phyloP scores from a whole-genome alignment of 2,113 vertebrate genomes.

The Grallaria varia region DNA sequence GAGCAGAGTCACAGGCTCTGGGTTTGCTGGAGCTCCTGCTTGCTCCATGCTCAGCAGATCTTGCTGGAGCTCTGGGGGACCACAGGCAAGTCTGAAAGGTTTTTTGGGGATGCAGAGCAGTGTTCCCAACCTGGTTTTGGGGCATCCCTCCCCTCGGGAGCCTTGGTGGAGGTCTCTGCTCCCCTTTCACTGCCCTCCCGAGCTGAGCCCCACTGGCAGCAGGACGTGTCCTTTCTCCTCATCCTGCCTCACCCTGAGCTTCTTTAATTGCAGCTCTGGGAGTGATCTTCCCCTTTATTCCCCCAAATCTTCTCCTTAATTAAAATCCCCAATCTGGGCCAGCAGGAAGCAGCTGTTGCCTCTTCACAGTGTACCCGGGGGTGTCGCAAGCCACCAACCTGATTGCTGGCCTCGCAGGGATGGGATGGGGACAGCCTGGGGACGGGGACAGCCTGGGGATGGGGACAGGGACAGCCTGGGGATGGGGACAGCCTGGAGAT shows the following conservation, averaged over 20 bases:
- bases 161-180: not conserved
- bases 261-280: constrained; percentile 42
- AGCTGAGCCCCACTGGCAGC: not conserved
- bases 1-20: not conserved
- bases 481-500: accelerated
- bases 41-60: accelerated
- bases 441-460: not conserved
- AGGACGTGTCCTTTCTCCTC: not conserved
- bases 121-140: not conserved
- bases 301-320: constrained; percentile 60
- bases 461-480: too few relatives aligned
- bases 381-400: not conserved
- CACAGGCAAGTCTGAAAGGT: not conserved
- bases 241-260: not conserved
- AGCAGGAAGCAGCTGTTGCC: constrained; percentile 32
- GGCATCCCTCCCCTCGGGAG: accelerated
- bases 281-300: constrained; percentile 41
- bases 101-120: not conserved
- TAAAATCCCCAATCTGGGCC: constrained; percentile 38
- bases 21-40: not conserved
- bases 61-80: not conserved
- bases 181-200: not conserved
- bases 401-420: not conserved
- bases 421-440: accelerated
- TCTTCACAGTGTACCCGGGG: not conserved